Conservation (phyloP, 2,113 vertebrate species). For the Ceyx cyanopectus region DNA sequence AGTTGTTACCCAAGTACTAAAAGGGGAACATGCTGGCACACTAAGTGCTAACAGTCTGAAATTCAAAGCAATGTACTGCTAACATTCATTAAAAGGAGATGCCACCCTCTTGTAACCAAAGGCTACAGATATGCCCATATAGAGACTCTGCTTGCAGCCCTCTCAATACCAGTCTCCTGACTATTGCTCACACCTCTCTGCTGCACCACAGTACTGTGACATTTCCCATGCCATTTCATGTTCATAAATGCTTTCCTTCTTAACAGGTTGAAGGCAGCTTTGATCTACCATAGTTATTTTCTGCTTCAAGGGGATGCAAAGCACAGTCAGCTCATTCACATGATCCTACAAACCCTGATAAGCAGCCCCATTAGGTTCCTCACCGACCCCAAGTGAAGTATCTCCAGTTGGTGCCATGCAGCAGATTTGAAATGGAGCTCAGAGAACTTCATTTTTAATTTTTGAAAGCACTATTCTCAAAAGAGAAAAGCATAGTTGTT, state of each 20-base stretch:
- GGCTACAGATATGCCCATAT: background rate
- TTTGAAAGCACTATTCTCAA: background rate
- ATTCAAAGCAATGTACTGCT: background rate
- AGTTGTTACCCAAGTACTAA: background rate
- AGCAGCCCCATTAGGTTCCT: background rate
- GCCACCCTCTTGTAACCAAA: background rate
- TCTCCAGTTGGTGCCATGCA: background rate
- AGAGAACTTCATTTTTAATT: background rate
- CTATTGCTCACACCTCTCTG: background rate
- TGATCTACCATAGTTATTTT: background rate
- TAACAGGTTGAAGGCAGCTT: background rate
- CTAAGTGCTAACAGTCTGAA: background rate
- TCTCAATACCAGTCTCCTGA: background rate
- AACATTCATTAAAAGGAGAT: background rate
- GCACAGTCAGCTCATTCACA: background rate
- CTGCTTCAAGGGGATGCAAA: background rate
- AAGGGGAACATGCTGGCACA: background rate
- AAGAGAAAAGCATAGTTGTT: background rate
- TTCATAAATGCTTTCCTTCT: background rate
- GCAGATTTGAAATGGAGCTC: background rate
- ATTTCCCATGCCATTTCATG: background rate
- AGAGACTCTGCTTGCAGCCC: background rate
- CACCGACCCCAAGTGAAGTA: background rate
- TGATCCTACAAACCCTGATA: background rate
- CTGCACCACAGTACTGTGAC: background rate